A percentile compares a stretch with the other conserved stretches of the same genome.
Evolutionary conservation across 2,888 invertebrate species (phyloP).

Genomic region (Tigriopus californicus): DNA sequence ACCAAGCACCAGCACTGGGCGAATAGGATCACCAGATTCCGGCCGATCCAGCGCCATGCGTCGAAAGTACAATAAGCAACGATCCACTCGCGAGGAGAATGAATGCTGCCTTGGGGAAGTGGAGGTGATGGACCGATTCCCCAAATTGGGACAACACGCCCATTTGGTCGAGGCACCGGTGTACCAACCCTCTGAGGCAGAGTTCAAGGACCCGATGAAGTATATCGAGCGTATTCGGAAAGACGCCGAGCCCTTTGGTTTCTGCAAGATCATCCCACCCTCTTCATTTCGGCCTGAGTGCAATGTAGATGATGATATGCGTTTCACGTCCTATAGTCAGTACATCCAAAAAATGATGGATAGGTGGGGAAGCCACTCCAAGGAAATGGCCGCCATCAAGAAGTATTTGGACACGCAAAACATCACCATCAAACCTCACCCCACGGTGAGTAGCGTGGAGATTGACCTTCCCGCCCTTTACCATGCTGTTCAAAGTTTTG

Average conservation of each 20-base stretch:
- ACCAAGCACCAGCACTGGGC: not conserved
- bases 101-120: not conserved
- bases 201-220: constrained; percentile 65
- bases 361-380: constrained; percentile 72
- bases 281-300: constrained; percentile 58
- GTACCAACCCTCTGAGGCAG: constrained; percentile 58
- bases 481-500: constrained; percentile 60
- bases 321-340: constrained; percentile 72
- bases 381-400: constrained; percentile 63
- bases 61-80: not conserved
- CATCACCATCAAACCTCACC: constrained; percentile 50
- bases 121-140: not conserved
- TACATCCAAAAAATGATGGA: constrained; percentile 68
- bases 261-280: constrained; percentile 74
- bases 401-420: constrained; percentile 58
- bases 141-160: constrained; percentile 15
- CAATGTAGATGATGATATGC: constrained; percentile 58
- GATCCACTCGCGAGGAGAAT: not conserved
- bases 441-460: constrained; percentile 76
- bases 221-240: constrained; percentile 61
- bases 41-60: not conserved
- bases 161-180: constrained; percentile 39
- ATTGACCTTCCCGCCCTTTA: constrained; percentile 68
- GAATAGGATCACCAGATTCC: not conserved
- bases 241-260: constrained; percentile 56